Evolutionary conservation across 1,140 invertebrate species (phyloP), one percentile per base, ranked within the genome.

Genomic region (Maconellicoccus hirsutus): DNA sequence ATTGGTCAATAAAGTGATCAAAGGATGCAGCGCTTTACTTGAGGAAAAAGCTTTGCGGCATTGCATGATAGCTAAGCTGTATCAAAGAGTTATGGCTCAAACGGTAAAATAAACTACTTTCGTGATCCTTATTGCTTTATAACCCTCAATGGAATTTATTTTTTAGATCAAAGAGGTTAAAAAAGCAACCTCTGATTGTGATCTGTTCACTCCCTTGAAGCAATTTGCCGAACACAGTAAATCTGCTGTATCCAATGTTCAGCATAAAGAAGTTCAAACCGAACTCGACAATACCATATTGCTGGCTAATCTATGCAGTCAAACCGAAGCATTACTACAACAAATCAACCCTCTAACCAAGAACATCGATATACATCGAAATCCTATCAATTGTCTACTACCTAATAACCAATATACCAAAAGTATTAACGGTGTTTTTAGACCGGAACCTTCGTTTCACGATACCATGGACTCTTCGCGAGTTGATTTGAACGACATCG

Each of bases 41-140:
- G 74, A 75, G 73, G 71, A 75, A 59, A 72, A 73, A 69, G 74
- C 74, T n/a, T 33, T 75, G 12, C 70, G 73, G 39, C 27, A 63
- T 23, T 75, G 74, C 69, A 73, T 75, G 74, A 39, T 75, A 10
- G 72, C 73, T 27, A 72, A 71, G 26, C 63, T 73, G 23, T 75
- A 75, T 70, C 72, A 71, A 14, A 16, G 70, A 72, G 29, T 42
- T 21, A 75, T 75, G 74, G 25, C 61, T 22, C 70, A 42, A 21
- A 70, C 73, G 66, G 74, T 75, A 70, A 16, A 69, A 69, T 19
- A 12, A 10, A 10, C 21, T 19, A 10, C 63, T 52, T 10, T 52
- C n/a, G n/a, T n/a, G n/a, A 38, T 14, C 33, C 16, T 52, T 52
- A 52, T 8, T 8, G 16, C 6, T 52, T 52, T 8, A 8, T 52